Percentiles rank a stretch among this genome's conserved stretches.
These are phyloP conservation scores for Tanypteryx hageni DNA, from an alignment of 2,888 invertebrate species.

Conservation along the genomic window DNA sequence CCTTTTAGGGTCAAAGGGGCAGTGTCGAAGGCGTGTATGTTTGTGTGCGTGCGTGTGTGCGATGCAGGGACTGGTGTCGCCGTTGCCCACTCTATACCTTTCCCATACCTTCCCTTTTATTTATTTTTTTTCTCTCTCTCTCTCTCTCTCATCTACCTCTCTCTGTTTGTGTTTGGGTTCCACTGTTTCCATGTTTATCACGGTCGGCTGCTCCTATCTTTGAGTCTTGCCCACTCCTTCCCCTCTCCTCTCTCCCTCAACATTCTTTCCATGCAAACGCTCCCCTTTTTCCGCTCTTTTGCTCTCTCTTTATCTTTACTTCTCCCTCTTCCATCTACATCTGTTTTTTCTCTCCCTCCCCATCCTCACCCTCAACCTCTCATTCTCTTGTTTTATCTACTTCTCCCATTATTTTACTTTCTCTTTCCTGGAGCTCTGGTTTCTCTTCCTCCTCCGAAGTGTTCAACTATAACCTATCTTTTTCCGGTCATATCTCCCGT, in stretches of 20 bases:
- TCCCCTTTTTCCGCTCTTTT: conserved; percentile 13
- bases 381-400: no score
- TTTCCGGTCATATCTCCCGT: no score
- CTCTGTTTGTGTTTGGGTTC: background rate
- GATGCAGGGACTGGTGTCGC: background rate
- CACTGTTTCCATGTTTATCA: conserved; percentile 17
- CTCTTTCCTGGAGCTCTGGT: no score
- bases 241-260: background rate
- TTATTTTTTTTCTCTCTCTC: no score
- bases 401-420: no score
- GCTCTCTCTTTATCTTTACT: background rate
- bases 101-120: background rate
- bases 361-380: background rate
- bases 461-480: no score
- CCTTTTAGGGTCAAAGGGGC: conserved; percentile 4
- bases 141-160: background rate
- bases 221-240: background rate
- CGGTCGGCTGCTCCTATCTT: background rate
- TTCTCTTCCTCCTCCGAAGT: no score
- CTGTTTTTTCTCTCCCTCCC: background rate
- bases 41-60: background rate
- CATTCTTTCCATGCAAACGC: background rate
- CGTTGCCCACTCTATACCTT: background rate
- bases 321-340: background rate
- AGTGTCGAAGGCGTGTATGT: background rate